phyloP scores from a whole-genome alignment of 2,113 vertebrate species.

The Campylomormyrus numenius region DNA sequence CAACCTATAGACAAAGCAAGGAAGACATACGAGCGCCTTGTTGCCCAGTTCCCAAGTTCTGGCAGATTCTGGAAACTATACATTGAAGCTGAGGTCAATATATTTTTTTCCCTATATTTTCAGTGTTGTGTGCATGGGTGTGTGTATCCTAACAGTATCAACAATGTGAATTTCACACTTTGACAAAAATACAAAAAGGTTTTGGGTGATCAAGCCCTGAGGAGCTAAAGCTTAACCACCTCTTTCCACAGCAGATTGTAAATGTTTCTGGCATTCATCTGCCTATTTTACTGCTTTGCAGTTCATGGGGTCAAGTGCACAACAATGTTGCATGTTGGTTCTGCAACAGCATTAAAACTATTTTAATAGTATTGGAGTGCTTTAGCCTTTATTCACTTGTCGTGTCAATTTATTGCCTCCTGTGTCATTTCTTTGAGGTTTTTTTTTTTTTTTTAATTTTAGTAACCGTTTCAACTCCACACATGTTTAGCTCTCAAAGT shows the following conservation, averaged over 20 bases:
- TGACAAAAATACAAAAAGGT: constrained; percentile 37
- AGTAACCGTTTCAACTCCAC: constrained; percentile 10
- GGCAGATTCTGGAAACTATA: constrained; percentile 99
- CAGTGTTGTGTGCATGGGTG: constrained; percentile 53
- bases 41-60: constrained; percentile 99
- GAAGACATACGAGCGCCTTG: constrained; percentile 99
- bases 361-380: constrained; percentile 99
- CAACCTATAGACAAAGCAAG: constrained; percentile 99
- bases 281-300: constrained; percentile 53
- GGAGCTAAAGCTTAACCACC: constrained; percentile 37
- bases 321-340: constrained; percentile 98
- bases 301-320: constrained; percentile 76
- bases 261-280: constrained; percentile 43
- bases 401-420: constrained; percentile 99
- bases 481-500: neutral
- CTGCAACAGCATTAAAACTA: constrained; percentile 99
- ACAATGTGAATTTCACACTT: constrained; percentile 75
- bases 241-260: constrained; percentile 43
- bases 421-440: constrained; percentile 98
- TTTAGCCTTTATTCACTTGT: constrained; percentile 99
- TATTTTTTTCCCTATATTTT: constrained; percentile 58
- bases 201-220: constrained; percentile 43
- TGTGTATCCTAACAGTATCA: constrained; percentile 55
- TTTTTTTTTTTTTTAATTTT: constrained; percentile 58
- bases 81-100: constrained; percentile 99